phyloP scores from a whole-genome alignment of 2,888 invertebrate genomes.

The Pheosia gnoma region DNA sequence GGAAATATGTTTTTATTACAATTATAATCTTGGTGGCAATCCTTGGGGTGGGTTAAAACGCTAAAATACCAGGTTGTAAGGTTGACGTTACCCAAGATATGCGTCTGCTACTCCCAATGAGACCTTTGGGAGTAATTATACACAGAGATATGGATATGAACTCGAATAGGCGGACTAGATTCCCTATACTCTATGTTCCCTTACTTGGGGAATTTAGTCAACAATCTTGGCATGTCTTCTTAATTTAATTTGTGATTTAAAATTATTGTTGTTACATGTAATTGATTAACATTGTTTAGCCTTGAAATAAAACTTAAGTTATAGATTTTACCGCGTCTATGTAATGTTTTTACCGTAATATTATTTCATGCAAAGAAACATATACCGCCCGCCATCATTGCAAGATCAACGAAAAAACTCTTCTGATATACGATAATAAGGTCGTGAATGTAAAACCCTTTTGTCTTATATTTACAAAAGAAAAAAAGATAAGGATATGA shows the following conservation, averaged over 20 bases:
- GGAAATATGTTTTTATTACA: conserved; percentile 30
- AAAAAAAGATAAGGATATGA: conserved; percentile 53
- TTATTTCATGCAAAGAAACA: not conserved
- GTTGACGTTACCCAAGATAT: conserved; percentile 13
- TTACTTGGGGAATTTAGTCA: too few species aligned
- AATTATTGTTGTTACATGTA: too few species aligned
- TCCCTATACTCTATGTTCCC: too few species aligned
- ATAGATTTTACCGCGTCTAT: too few species aligned
- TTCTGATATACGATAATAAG: conserved; percentile 32
- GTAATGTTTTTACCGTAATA: not conserved
- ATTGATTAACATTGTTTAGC: too few species aligned
- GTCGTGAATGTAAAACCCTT: conserved; percentile 42
- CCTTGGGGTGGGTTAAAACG: conserved; percentile 13
- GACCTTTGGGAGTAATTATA: conserved; percentile 22
- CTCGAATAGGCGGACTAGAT: conserved; percentile 10
- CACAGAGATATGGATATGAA: conserved; percentile 33
- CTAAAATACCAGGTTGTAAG: conserved; percentile 18
- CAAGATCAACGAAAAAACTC: conserved; percentile 21
- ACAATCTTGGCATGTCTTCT: too few species aligned
- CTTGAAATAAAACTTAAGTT: too few species aligned
- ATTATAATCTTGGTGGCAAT: conserved; percentile 26
- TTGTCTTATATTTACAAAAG: conserved; percentile 59
- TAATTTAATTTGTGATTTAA: too few species aligned
- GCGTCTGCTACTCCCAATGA: conserved; percentile 2
- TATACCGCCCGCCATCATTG: conserved; percentile 8